Conservation (phyloP, 2,797 vertebrate genomes). For the Sphaeramia orbicularis region DNA sequence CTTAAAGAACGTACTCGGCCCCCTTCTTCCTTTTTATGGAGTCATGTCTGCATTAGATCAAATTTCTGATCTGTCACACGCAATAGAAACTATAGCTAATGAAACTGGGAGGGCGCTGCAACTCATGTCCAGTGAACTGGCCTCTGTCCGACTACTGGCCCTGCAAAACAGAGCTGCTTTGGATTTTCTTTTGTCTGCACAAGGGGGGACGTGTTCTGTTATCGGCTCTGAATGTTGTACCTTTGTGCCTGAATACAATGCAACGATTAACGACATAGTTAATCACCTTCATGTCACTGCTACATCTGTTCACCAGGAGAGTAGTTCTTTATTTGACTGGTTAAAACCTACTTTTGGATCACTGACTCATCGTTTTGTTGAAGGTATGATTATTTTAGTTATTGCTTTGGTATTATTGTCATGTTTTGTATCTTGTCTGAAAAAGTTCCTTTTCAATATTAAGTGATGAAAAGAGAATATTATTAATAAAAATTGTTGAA, state of each 20-base stretch:
- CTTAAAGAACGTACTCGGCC: constrained; percentile 48
- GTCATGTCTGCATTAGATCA: constrained; percentile 69
- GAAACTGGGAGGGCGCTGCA: constrained; percentile 48
- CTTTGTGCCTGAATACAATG: constrained; percentile 69
- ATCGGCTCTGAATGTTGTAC: constrained; percentile 71
- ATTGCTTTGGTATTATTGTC: constrained; percentile 38
- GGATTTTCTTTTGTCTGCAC: constrained; percentile 67
- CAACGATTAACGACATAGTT: constrained; percentile 51
- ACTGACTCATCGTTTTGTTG: constrained; percentile 14
- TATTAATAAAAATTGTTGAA: too few relatives aligned
- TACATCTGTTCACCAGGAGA: constrained; percentile 47
- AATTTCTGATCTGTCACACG: constrained; percentile 57
- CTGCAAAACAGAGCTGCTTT: constrained; percentile 69
- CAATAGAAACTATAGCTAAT: constrained; percentile 59
- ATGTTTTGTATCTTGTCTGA: constrained; percentile 49
- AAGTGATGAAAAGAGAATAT: not conserved
- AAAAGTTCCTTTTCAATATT: constrained; percentile 48
- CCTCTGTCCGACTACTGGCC: constrained; percentile 60
- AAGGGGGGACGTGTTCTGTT: constrained; percentile 62
- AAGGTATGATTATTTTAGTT: constrained; percentile 38
- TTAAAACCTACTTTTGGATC: constrained; percentile 23
- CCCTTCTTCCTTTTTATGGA: constrained; percentile 61
- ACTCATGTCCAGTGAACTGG: constrained; percentile 61
- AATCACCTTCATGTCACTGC: constrained; percentile 45
- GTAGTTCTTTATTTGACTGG: constrained; percentile 46